Percentiles rank a stretch among this genome's conserved stretches.
phyloP scores from a whole-genome alignment of 1,140 invertebrate species.

The fruit fly (Drosophila melanogaster) region DNA sequence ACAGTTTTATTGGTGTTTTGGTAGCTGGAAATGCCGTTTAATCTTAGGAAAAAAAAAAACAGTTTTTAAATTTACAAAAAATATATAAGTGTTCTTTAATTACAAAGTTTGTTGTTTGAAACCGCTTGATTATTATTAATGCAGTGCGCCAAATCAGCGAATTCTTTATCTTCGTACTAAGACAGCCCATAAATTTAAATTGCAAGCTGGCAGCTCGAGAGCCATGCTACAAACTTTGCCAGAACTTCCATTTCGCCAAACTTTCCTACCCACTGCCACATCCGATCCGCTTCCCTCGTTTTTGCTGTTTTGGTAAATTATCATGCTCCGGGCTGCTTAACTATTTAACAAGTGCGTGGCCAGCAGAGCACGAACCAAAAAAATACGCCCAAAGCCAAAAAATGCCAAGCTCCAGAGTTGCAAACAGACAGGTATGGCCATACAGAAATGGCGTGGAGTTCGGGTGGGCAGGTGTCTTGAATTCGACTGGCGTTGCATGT shows the following conservation, averaged over 20 bases:
- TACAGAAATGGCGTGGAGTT: constrained; percentile 16
- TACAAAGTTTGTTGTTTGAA: not conserved
- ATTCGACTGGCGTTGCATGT: constrained; percentile 41
- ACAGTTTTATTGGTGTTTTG: constrained; percentile 4
- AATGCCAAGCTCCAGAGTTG: constrained; percentile 15
- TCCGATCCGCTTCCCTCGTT: not conserved
- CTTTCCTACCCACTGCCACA: constrained; percentile 12
- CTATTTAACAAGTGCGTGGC: constrained; percentile 44
- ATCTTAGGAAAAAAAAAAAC: not conserved
- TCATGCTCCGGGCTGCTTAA: constrained; percentile 17
- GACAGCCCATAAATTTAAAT: constrained; percentile 20
- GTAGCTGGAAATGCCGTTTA: not conserved
- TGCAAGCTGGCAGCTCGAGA: constrained; percentile 11
- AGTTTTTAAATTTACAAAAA: not conserved
- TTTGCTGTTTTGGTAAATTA: constrained; percentile 15
- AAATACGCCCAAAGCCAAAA: constrained; percentile 30
- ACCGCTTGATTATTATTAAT: not conserved
- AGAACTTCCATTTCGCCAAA: constrained; percentile 22
- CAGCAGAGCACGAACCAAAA: constrained; percentile 8
- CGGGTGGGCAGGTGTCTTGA: constrained; percentile 51
- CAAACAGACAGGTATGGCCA: constrained; percentile 11
- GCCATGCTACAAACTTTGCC: constrained; percentile 14
- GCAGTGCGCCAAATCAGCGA: not conserved
- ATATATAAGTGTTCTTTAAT: not conserved
- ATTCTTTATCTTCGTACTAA: not conserved